Evolutionary conservation across 2,888 invertebrate genomes (phyloP).

Genomic region (Tricholauxania praeusta): DNA sequence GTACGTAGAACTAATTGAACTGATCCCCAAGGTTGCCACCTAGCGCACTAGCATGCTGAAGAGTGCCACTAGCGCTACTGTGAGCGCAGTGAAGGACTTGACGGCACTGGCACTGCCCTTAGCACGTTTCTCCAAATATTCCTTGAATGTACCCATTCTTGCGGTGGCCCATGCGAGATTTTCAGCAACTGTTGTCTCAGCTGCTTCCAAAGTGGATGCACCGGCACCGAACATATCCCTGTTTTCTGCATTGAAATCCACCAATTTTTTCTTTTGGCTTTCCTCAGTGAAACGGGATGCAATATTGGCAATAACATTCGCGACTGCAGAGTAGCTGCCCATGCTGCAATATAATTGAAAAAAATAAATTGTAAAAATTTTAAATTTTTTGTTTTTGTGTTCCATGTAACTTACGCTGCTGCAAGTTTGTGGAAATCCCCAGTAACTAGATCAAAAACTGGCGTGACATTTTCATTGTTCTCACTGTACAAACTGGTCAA

Average conservation of each 20-base stretch:
- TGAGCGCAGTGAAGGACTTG: conserved; percentile 47
- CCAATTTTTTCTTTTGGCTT: conserved; percentile 53
- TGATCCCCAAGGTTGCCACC: no score
- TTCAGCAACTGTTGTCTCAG: conserved; percentile 55
- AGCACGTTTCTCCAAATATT: conserved; percentile 50
- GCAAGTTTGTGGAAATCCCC: conserved; percentile 50
- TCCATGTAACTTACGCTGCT: conserved; percentile 56
- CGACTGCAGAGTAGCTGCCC: conserved; percentile 60
- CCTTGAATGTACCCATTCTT: conserved; percentile 53
- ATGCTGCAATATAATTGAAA: conserved; percentile 50
- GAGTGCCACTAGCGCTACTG: conserved; percentile 50
- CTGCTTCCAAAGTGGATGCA: conserved; percentile 51
- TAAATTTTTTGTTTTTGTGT: background rate
- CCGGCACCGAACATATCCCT: conserved; percentile 57
- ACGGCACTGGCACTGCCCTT: conserved; percentile 41
- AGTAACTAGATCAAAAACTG: conserved; percentile 71
- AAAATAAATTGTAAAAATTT: conserved; percentile 18
- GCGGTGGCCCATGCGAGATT: conserved; percentile 62
- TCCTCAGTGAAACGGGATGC: conserved; percentile 61
- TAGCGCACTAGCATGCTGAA: conserved; percentile 48
- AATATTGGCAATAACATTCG: conserved; percentile 60
- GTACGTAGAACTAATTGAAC: no score
- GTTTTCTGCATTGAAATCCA: conserved; percentile 54
- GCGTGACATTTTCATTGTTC: conserved; percentile 70
- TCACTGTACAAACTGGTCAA: conserved; percentile 69